Evolutionary conservation across 1,140 invertebrate genomes (phyloP).

Genomic region (Lutraria rhynchaena): DNA sequence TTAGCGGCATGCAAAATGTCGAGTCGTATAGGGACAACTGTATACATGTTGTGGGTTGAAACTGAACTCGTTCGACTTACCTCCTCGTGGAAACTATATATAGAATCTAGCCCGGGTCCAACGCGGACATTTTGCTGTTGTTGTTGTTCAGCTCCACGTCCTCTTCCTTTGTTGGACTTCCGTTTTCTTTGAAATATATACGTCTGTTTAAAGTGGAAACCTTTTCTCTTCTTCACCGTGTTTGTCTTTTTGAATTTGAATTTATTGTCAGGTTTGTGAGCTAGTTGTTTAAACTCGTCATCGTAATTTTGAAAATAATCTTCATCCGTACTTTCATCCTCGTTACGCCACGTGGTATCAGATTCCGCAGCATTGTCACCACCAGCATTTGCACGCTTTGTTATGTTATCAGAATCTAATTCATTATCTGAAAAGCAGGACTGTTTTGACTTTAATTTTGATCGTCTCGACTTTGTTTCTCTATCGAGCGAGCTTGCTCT

Average conservation of each 20-base stretch:
- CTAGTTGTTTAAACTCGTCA: slow-evolving; percentile 38
- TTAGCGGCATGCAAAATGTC: no score
- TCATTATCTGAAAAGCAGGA: slow-evolving; percentile 49
- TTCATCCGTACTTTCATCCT: slow-evolving; percentile 52
- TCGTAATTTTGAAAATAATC: slow-evolving; percentile 56
- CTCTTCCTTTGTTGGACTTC: slow-evolving; percentile 21
- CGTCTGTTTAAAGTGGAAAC: slow-evolving; percentile 56
- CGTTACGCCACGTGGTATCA: slow-evolving; percentile 17
- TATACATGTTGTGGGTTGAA: no score
- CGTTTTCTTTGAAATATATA: slow-evolving; percentile 58
- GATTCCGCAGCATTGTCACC: slow-evolving; percentile 7
- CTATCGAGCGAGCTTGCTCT: slow-evolving; percentile 47
- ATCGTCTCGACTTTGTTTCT: slow-evolving; percentile 29
- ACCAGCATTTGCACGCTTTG: background rate
- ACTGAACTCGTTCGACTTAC: no score
- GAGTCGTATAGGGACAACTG: no score
- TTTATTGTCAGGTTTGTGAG: background rate
- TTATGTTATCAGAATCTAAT: background rate
- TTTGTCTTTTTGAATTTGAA: slow-evolving; percentile 32
- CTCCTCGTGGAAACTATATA: slow-evolving; percentile 59
- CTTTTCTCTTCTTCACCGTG: slow-evolving; percentile 36
- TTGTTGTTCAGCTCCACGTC: background rate
- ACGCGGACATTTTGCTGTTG: background rate
- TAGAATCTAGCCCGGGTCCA: slow-evolving; percentile 1
- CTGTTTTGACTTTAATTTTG: slow-evolving; percentile 23